These are phyloP conservation scores for Pachydiplax longipennis DNA, from an alignment of 2,888 invertebrate genomes.

Conservation along the genomic window DNA sequence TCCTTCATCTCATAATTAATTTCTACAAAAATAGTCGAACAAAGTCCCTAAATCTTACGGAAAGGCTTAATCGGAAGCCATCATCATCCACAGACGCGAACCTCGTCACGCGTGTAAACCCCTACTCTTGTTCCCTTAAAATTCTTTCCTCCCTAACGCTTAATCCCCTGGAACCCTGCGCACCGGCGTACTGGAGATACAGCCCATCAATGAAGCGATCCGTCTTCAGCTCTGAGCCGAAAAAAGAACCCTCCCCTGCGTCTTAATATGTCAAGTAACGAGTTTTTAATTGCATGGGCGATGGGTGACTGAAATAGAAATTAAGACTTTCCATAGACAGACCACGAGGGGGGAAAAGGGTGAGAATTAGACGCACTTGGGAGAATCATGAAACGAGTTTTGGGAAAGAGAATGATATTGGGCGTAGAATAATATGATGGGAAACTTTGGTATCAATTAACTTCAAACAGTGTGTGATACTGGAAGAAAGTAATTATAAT, in stretches of 20 bases:
- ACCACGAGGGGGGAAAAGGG: neutral
- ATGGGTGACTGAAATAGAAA: neutral
- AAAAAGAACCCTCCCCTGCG: neutral
- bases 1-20: neutral
- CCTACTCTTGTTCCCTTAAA: neutral
- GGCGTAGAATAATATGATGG: too few relatives aligned
- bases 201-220: neutral
- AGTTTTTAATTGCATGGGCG: neutral
- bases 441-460: too few relatives aligned
- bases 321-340: neutral
- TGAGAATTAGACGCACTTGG: neutral
- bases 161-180: neutral
- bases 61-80: slow-evolving; percentile 9
- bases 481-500: too few relatives aligned
- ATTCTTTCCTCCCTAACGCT: neutral
- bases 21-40: neutral
- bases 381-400: too few relatives aligned
- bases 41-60: neutral
- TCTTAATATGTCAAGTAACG: neutral
- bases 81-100: neutral
- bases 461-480: too few relatives aligned
- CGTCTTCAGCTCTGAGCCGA: neutral
- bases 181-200: neutral
- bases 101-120: neutral
- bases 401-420: too few relatives aligned